Evolutionary conservation across 2,113 vertebrate species (phyloP).

Genomic region (Rhabdornis inornatus): DNA sequence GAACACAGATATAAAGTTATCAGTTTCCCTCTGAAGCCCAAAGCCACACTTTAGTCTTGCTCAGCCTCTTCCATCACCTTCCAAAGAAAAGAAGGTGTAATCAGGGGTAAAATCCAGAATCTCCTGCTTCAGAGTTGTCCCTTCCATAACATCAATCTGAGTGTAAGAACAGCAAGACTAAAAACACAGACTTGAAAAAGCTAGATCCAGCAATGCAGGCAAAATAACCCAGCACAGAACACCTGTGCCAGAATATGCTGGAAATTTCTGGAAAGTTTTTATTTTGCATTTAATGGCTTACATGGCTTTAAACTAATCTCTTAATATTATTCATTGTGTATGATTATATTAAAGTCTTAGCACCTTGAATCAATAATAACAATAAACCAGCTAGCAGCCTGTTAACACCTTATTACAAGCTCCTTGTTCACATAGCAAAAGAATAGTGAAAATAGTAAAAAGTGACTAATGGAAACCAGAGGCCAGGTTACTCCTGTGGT

Average conservation of each 20-base stretch:
- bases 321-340: slow-evolving; percentile 2
- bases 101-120: neutral
- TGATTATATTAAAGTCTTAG: slow-evolving; percentile 56
- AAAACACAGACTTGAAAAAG: neutral
- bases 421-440: neutral
- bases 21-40: neutral
- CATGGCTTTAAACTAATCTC: slow-evolving; percentile 8
- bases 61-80: neutral
- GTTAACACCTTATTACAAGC: slow-evolving; percentile 63
- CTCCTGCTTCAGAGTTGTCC: neutral
- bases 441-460: neutral
- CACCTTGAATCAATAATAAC: slow-evolving; percentile 40
- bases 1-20: neutral
- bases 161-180: neutral
- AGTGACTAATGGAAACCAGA: slow-evolving; percentile 62
- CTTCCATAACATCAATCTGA: neutral
- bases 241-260: neutral
- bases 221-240: neutral
- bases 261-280: neutral
- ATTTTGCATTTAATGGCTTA: neutral
- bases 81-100: neutral
- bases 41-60: neutral
- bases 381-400: slow-evolving; percentile 56
- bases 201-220: neutral
- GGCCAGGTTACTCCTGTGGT: neutral